Evolutionary conservation across 2,113 vertebrate species (phyloP).

Genomic region (Anguilla japonica): DNA sequence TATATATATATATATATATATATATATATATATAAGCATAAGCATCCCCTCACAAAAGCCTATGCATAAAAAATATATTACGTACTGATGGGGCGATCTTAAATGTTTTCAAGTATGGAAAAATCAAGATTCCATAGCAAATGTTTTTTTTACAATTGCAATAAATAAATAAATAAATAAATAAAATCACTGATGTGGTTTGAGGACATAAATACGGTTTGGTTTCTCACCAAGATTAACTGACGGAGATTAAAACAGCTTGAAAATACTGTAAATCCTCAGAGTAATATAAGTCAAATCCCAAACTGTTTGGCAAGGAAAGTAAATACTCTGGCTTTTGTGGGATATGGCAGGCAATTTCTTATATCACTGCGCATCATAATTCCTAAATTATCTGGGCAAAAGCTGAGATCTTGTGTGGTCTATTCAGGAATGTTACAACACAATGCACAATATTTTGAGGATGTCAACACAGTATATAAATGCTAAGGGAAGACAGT

Average conservation of each 20-base stretch:
- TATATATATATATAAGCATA: too few relatives aligned
- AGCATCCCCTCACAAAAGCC: too few relatives aligned
- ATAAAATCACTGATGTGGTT: neutral
- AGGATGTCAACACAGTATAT: neutral
- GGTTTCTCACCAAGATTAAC: constrained; percentile 15
- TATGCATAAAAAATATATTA: too few relatives aligned
- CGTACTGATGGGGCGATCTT: too few relatives aligned
- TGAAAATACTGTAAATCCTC: constrained; percentile 3
- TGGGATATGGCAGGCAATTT: constrained; percentile 9
- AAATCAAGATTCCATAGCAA: too few relatives aligned
- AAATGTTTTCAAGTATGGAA: too few relatives aligned
- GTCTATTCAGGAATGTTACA: constrained; percentile 7
- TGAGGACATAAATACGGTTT: neutral
- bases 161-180: too few relatives aligned
- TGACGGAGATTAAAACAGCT: constrained; percentile 7
- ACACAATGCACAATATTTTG: neutral
- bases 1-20: too few relatives aligned
- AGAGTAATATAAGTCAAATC: neutral
- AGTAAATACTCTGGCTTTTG: constrained; percentile 27
- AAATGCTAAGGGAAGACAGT: neutral
- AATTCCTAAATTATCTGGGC: constrained; percentile 18
- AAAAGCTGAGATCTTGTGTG: neutral
- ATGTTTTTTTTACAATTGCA: too few relatives aligned
- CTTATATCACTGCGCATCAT: neutral
- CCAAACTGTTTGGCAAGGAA: constrained; percentile 16